phyloP scores from a whole-genome alignment of 1,140 invertebrate genomes.

The Galleria mellonella region DNA sequence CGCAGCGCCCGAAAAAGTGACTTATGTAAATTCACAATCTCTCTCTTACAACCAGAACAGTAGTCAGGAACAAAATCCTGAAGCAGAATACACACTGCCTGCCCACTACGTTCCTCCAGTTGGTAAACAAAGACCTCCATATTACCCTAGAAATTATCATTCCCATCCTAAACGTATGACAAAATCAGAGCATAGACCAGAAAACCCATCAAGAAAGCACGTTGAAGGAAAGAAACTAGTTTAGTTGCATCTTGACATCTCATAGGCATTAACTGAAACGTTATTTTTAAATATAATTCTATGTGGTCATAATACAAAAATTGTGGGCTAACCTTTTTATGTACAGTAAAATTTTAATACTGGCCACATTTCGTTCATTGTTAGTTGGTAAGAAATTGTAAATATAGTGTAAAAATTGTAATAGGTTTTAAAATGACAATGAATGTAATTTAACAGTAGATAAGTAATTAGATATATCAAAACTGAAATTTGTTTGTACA shows the following conservation, averaged over 20 bases:
- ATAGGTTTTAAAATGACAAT: background rate
- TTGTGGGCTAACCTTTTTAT: no score
- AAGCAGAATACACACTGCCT: conserved; percentile 33
- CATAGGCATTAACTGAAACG: no score
- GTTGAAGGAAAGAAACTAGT: conserved; percentile 26
- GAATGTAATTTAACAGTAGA: no score
- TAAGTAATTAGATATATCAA: no score
- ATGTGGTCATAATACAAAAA: no score
- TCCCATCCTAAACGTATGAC: conserved; percentile 47
- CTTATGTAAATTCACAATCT: conserved; percentile 49
- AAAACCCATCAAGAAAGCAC: conserved; percentile 24
- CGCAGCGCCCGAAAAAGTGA: conserved; percentile 42
- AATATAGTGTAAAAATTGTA: conserved; percentile 8
- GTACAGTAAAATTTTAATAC: no score
- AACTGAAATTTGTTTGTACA: no score
- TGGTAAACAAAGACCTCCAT: conserved; percentile 25
- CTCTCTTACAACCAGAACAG: conserved; percentile 29
- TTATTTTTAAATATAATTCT: no score
- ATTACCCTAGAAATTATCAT: conserved; percentile 46
- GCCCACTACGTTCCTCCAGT: conserved; percentile 30
- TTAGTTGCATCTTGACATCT: no score
- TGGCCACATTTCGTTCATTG: no score
- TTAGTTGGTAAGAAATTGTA: conserved; percentile 1
- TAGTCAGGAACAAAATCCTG: conserved; percentile 29
- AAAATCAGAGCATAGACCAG: conserved; percentile 29